phyloP scores from a whole-genome alignment of 2,888 invertebrate genomes.

The Caenorhabditis drosophilae region DNA sequence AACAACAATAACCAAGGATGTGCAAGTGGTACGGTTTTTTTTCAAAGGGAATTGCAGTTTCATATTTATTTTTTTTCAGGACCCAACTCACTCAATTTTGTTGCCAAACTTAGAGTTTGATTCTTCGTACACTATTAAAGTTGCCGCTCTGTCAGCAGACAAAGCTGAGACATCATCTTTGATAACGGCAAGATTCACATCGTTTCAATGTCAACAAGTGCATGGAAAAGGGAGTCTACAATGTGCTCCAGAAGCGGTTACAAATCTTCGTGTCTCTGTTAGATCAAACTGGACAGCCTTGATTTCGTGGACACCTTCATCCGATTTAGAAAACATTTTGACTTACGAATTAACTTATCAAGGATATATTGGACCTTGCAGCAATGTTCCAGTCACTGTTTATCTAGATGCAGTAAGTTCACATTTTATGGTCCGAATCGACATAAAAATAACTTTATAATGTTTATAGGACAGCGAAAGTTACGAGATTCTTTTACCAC shows the following conservation, averaged over 20 bases:
- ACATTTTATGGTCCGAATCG: too few species aligned
- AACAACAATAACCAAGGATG: conserved; percentile 21
- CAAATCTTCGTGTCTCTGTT: conserved; percentile 51
- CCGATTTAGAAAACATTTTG: conserved; percentile 52
- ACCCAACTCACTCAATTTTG: conserved; percentile 40
- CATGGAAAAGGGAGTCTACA: conserved; percentile 61
- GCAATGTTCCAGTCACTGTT: conserved; percentile 38
- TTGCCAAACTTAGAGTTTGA: conserved; percentile 52
- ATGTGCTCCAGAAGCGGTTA: conserved; percentile 64
- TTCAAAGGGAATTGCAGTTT: background rate
- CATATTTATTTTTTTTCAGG: conserved; percentile 15
- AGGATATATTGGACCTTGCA: conserved; percentile 40
- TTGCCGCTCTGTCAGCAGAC: conserved; percentile 37
- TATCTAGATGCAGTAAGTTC: conserved; percentile 54
- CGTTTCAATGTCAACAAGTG: conserved; percentile 59
- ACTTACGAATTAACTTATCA: conserved; percentile 56
- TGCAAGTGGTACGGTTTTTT: conserved; percentile 24
- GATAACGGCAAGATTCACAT: conserved; percentile 42
- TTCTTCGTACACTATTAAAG: conserved; percentile 41
- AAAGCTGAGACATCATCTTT: conserved; percentile 19
- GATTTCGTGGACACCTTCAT: conserved; percentile 60
- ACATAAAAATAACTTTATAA: background rate
- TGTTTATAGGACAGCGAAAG: conserved; percentile 48
- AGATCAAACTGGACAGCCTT: conserved; percentile 51
- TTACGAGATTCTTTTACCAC: conserved; percentile 43